Conservation (phyloP, 2,888 invertebrate species). For the Papilio demoleus region DNA sequence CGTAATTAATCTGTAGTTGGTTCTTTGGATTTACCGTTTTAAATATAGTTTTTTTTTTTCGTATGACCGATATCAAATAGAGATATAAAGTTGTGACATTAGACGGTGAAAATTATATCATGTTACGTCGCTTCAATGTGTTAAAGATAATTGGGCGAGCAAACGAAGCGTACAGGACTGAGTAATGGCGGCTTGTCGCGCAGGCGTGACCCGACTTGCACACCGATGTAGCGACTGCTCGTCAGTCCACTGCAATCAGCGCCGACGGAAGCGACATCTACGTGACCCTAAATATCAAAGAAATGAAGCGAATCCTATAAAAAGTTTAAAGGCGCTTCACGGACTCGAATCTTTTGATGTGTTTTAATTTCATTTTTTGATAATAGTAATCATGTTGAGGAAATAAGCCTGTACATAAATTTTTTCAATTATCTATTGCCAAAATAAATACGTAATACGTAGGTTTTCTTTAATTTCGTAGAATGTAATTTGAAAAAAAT, state of each 20-base stretch:
- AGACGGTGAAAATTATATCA: conserved; percentile 46
- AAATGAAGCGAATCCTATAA: conserved; percentile 51
- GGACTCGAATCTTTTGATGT: background rate
- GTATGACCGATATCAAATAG: background rate
- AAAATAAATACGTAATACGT: background rate
- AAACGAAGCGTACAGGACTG: conserved; percentile 73
- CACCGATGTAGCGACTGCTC: conserved; percentile 56
- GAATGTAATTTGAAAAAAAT: background rate
- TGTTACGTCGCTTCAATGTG: conserved; percentile 59
- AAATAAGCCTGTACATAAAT: background rate
- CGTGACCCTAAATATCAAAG: conserved; percentile 59
- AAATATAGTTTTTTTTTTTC: no score
- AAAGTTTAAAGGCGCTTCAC: conserved; percentile 34
- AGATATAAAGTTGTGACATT: conserved; percentile 36
- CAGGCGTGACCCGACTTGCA: conserved; percentile 67
- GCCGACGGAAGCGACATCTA: conserved; percentile 52
- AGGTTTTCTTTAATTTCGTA: background rate
- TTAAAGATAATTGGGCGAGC: conserved; percentile 72
- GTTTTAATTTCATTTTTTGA: background rate
- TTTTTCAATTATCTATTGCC: background rate
- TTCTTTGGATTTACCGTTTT: no score
- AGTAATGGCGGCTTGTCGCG: conserved; percentile 64
- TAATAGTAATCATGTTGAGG: background rate
- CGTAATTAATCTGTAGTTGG: no score
- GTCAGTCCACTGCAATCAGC: conserved; percentile 57